Evolutionary conservation across 2,113 vertebrate species (phyloP), one percentile per base, ranked within the genome.

Genomic region (Gavialis gangeticus): DNA sequence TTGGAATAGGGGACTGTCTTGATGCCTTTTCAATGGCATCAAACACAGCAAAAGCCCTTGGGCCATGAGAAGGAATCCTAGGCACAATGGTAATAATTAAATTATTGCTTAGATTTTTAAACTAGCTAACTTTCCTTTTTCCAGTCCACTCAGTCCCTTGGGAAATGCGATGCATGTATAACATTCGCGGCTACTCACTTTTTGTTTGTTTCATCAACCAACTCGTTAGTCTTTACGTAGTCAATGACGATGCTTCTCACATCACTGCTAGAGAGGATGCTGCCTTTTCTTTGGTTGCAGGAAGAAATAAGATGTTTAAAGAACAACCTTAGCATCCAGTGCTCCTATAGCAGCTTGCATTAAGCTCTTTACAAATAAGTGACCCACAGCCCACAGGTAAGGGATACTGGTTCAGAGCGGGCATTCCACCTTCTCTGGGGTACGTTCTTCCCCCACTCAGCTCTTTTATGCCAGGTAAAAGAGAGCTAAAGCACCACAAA

Each of bases 171-270:
- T 8, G 30, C 2, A 91, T 54, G 15, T 71, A 85, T 24, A 85
- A 28, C 3, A 78, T 34, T 78, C 11, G 3, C 0, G 2, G 56
- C 73, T 34, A 97, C 99, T 98, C 96, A 99, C 99, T 99, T 99
- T 85, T 99, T 99, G 96, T 99, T 99, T 81, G 97, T 96, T 89
- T 98, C 97, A 96, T 99, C 98, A 78, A 99, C 99, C 81, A 99
- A 82, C 78, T 99, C 98, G 2, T 99, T 99, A 30, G 75, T 98
- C 98, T 99, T 99, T 87, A 99, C 98, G 1, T 99, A 99, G 71
- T 98, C 98, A 56, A 99, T 98, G 97, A 99, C 77, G 37, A 98
- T 91, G 19, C 88, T 97, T 96, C 99, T 98, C 91, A 99, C 99
- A 85, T 99, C 99, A 2, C 93, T 94, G 58, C 98, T 97, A 14